Evolutionary conservation across 1,140 invertebrate genomes (phyloP), one percentile per base, ranked within the genome.

Genomic region (Pseudomyrmex flavicornis): DNA sequence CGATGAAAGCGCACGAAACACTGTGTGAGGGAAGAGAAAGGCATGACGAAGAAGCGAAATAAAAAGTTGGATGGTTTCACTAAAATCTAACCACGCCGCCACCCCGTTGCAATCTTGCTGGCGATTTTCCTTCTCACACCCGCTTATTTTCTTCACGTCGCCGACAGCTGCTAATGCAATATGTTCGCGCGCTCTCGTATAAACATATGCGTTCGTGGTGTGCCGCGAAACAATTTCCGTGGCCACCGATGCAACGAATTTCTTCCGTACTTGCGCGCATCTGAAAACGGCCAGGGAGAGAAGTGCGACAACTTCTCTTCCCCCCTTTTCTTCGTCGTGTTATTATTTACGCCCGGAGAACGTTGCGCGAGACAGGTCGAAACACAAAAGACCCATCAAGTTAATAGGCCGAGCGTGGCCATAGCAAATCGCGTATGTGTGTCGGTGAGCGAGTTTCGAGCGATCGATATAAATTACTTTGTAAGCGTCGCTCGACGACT

Each of bases 91-190:
- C 62, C 54, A 7, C 54, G n/a, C 46, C 44, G 13, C 58, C 9
- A 20, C 44, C 35, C 35, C 75, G 65, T 54, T 44, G 61, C 62
- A 79, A 79, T 70, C 76, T 79, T 70, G 54, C 65, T 46, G 5
- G 54, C 65, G 58, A 17, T 65, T 69, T 79, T 79, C 76, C 70
- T 79, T 70, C 76, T 48, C 65, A 79, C 35, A 79, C 17, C 76
- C 44, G 54, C 76, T 79, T 65, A 79, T 79, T 79, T 79, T 79
- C 76, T 70, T 79, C 65, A 79, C 65, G 76, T 79, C 76, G 76
- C 76, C 76, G 76, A 79, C 76, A 79, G 65, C 76, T 79, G 76
- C 76, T 79, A 79, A 79, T 79, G 76, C 76, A 79, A 79, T 79
- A 79, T 70, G 76, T 79, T 79, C 17, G 76, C 13, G 76, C 13